phyloP scores from a whole-genome alignment of 1,140 invertebrate genomes.

The Cataglyphis hispanica region DNA sequence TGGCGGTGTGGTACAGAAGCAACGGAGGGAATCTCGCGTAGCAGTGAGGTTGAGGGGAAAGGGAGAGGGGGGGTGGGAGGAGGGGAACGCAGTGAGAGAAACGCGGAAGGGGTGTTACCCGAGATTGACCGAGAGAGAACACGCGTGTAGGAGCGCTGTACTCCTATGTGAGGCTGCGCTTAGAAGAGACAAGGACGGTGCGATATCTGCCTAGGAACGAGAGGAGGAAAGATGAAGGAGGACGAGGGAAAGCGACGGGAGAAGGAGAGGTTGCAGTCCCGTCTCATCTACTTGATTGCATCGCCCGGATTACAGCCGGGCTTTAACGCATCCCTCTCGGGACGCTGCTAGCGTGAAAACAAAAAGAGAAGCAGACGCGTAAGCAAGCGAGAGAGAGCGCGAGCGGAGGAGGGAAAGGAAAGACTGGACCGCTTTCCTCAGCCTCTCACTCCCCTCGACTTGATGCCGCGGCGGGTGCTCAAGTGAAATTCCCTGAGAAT shows the following conservation, averaged over 20 bases:
- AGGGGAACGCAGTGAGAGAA: not conserved
- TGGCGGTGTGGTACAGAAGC: constrained; percentile 55
- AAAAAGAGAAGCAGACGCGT: constrained; percentile 70
- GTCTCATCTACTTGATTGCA: constrained; percentile 78
- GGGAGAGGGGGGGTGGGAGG: not conserved
- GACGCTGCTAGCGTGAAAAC: constrained; percentile 74
- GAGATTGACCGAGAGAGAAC: constrained; percentile 54
- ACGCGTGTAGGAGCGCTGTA: constrained; percentile 24
- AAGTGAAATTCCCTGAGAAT: constrained; percentile 75
- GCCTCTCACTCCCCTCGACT: not conserved
- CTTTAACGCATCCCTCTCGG: constrained; percentile 76
- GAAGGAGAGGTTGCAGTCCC: constrained; percentile 64
- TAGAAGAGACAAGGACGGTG: constrained; percentile 37
- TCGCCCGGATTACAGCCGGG: constrained; percentile 76
- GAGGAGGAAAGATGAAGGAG: constrained; percentile 45
- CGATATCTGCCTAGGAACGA: constrained; percentile 23
- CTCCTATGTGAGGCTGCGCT: constrained; percentile 37
- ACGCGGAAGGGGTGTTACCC: not conserved
- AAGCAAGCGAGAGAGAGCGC: constrained; percentile 1
- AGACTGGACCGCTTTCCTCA: constrained; percentile 57
- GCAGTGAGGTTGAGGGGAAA: not conserved
- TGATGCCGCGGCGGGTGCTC: constrained; percentile 47
- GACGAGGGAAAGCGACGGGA: not conserved
- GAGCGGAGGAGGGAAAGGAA: constrained; percentile 25
- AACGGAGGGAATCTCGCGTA: constrained; percentile 36